Percentiles rank a stretch among this genome's conserved stretches.
phyloP scores from a whole-genome alignment of 2,888 invertebrate genomes.

The Sinhomidia bicolor region DNA sequence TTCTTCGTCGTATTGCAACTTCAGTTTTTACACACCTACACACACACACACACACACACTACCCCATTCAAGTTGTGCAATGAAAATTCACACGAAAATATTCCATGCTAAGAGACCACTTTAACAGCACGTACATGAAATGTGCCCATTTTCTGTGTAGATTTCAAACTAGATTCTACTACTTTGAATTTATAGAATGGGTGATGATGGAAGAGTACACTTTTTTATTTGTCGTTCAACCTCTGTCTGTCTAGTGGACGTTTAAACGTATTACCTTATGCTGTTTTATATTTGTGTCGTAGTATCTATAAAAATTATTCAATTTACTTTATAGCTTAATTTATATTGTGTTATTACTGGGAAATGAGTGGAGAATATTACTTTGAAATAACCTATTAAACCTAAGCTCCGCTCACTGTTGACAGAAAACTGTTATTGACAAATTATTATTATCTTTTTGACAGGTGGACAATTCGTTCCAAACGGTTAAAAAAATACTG shows the following conservation, averaged over 20 bases:
- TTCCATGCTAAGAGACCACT: conserved; percentile 20
- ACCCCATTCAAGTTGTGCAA: conserved; percentile 45
- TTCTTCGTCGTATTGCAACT: not conserved
- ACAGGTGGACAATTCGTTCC: conserved; percentile 6
- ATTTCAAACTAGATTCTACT: not conserved
- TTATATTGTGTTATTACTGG: not conserved
- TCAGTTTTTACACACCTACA: not conserved
- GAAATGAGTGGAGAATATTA: not conserved
- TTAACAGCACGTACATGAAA: not conserved
- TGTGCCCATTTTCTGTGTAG: not conserved
- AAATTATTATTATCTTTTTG: not conserved
- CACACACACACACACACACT: too few species aligned
- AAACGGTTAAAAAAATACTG: not conserved
- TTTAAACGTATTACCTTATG: not conserved
- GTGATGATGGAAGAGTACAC: not conserved
- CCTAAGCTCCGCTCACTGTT: not conserved
- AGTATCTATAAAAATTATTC: not conserved
- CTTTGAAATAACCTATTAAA: not conserved
- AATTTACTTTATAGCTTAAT: not conserved
- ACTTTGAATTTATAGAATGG: not conserved
- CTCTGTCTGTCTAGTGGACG: not conserved
- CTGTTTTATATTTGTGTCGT: not conserved
- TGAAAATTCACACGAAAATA: conserved; percentile 48
- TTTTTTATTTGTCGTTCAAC: not conserved
- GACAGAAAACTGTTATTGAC: not conserved